These are phyloP conservation scores for Ametastegia equiseti DNA, from an alignment of 2,888 invertebrate genomes.

Conservation along the genomic window DNA sequence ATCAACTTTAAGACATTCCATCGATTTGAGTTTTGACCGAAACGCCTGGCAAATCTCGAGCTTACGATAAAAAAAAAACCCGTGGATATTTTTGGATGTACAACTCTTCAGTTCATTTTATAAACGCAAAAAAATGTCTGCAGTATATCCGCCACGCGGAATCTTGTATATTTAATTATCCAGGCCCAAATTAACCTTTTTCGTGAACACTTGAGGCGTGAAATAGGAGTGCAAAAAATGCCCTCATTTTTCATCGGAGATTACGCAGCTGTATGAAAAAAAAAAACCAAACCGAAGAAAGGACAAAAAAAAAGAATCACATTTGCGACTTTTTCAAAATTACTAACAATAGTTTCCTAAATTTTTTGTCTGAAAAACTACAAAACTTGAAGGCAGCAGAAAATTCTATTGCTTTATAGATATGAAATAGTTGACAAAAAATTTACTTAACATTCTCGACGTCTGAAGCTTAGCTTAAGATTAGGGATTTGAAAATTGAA, in stretches of 20 bases:
- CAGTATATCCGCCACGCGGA: conserved; percentile 7
- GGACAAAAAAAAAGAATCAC: not conserved
- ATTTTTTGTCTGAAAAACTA: not conserved
- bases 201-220: not conserved
- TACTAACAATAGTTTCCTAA: not conserved
- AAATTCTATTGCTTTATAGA: not conserved
- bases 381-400: not conserved
- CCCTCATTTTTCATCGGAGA: not conserved
- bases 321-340: not conserved
- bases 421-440: not conserved
- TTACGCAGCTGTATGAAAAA: not conserved
- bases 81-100: not conserved
- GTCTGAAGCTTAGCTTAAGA: not conserved
- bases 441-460: not conserved
- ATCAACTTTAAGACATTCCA: no score
- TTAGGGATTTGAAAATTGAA: not conserved
- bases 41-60: not conserved
- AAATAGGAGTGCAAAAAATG: not conserved
- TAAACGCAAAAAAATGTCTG: not conserved
- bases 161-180: not conserved
- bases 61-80: not conserved
- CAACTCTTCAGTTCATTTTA: not conserved
- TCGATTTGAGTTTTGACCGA: not conserved
- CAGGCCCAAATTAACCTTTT: not conserved
- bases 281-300: not conserved